These are phyloP conservation scores for Leguminivora glycinivorella DNA, from an alignment of 1,140 invertebrate genomes.

Conservation along the genomic window DNA sequence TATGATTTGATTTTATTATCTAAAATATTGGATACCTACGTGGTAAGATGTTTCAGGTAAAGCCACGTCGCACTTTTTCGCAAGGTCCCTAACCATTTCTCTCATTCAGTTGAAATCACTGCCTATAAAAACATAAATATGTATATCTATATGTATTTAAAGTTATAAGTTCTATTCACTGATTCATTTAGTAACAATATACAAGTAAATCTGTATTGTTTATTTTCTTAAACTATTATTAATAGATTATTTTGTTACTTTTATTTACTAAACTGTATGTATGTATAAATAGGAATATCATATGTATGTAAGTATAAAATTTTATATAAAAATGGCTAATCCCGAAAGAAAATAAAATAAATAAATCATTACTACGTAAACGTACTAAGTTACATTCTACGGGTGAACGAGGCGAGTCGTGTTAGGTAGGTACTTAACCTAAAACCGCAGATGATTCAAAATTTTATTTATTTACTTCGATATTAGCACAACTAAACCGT, in stretches of 20 bases:
- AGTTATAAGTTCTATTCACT: not conserved
- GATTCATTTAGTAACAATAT: not conserved
- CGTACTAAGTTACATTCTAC: not conserved
- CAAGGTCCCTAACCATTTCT: not conserved
- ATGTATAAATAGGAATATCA: not conserved
- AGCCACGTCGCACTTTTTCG: not conserved
- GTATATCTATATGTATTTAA: not conserved
- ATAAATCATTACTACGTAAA: constrained; percentile 7
- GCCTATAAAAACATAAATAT: not conserved
- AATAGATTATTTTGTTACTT: not conserved
- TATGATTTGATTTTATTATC: constrained; percentile 16
- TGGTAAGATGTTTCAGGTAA: not conserved
- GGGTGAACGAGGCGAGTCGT: not conserved
- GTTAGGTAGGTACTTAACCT: constrained; percentile 35
- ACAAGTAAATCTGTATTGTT: not conserved
- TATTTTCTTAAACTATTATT: not conserved
- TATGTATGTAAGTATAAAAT: constrained; percentile 16
- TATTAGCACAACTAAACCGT: constrained; percentile 64
- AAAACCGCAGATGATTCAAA: constrained; percentile 32
- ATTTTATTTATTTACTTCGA: constrained; percentile 49
- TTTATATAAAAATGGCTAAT: constrained; percentile 27
- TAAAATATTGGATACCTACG: constrained; percentile 10
- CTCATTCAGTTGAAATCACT: constrained; percentile 12
- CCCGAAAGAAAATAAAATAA: constrained; percentile 11
- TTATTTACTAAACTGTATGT: not conserved